phyloP scores from a whole-genome alignment of 2,888 invertebrate genomes.

The Acanthacorydalis orientalis region DNA sequence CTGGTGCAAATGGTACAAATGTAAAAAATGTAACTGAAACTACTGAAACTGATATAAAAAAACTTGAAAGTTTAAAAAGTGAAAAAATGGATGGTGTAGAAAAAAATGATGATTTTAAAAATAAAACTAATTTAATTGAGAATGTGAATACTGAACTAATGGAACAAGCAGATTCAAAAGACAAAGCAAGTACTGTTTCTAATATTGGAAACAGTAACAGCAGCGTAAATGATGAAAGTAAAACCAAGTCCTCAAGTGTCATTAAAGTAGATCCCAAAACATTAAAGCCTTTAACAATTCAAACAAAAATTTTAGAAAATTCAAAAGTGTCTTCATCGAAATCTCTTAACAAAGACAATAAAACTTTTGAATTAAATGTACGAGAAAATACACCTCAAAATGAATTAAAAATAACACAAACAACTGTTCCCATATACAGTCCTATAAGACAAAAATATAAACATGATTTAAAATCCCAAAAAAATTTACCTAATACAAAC shows the following conservation, averaged over 20 bases:
- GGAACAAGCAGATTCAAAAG: not conserved
- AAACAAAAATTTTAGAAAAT: constrained; percentile 20
- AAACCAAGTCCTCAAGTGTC: constrained; percentile 15
- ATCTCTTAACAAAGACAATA: not conserved
- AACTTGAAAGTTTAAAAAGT: not conserved
- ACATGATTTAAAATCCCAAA: constrained; percentile 2
- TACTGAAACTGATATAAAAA: not conserved
- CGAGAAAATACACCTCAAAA: not conserved
- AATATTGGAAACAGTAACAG: not conserved
- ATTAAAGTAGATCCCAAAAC: constrained; percentile 41
- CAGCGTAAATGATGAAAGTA: not conserved
- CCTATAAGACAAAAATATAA: constrained; percentile 23
- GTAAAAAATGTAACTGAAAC: not conserved
- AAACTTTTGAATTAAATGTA: not conserved
- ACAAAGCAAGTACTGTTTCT: not conserved
- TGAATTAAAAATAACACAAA: constrained; percentile 26
- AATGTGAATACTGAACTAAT: not conserved
- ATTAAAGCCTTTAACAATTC: constrained; percentile 30
- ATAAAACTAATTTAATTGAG: not conserved
- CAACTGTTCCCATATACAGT: constrained; percentile 27
- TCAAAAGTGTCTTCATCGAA: not conserved
- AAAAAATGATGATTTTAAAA: not conserved
- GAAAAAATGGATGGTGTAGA: constrained; percentile 1
- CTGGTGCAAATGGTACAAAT: too few relatives aligned
- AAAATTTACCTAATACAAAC: not conserved